Evolutionary conservation across 2,888 invertebrate genomes (phyloP).

Genomic region (Merodon equestris): DNA sequence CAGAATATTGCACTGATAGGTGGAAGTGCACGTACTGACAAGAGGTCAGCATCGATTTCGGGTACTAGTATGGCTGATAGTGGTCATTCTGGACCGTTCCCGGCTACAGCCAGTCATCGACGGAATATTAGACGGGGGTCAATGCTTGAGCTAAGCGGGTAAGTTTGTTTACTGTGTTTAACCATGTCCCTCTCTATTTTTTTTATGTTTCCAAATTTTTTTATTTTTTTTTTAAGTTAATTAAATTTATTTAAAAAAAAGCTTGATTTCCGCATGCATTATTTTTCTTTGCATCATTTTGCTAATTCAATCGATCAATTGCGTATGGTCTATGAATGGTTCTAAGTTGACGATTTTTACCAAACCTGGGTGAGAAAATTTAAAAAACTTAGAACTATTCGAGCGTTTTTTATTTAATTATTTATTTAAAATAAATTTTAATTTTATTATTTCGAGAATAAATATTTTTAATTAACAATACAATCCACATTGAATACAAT

Average conservation of each 20-base stretch:
- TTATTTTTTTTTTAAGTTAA: conserved; percentile 37
- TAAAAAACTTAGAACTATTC: not conserved
- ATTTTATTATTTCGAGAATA: no score
- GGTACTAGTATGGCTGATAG: conserved; percentile 73
- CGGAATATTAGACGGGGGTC: conserved; percentile 88
- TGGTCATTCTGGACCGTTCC: conserved; percentile 82
- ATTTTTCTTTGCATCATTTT: conserved; percentile 44
- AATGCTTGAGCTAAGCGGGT: conserved; percentile 90
- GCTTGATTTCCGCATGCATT: conserved; percentile 39
- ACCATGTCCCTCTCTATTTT: conserved; percentile 35
- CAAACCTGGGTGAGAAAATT: no score
- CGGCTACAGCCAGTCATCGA: conserved; percentile 84
- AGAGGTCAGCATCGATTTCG: conserved; percentile 75
- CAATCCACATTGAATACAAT: no score
- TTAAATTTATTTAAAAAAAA: conserved; percentile 13
- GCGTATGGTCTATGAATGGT: conserved; percentile 49
- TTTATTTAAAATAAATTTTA: no score
- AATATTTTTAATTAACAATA: no score
- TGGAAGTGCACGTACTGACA: conserved; percentile 73
- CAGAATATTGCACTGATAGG: conserved; percentile 70
- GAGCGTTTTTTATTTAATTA: not conserved
- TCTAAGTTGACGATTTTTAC: conserved; percentile 41
- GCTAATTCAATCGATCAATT: conserved; percentile 7
- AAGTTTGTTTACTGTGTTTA: conserved; percentile 75
- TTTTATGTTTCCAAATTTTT: conserved; percentile 47